Evolutionary conservation across 2,797 vertebrate species (phyloP).

Genomic region (Tokudaia muenninki): DNA sequence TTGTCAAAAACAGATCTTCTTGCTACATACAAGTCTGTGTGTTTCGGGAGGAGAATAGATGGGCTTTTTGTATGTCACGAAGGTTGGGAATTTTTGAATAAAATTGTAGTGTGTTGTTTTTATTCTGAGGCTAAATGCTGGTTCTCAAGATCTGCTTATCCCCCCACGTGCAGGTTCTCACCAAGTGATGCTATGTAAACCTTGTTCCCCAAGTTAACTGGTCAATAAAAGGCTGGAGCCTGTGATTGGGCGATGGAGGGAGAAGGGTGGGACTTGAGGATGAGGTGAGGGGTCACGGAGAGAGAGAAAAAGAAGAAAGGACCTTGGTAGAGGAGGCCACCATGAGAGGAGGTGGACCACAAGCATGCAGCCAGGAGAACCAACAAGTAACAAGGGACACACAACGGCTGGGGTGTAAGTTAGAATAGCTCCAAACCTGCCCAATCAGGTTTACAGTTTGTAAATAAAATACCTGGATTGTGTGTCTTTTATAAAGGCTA

Average conservation of each 20-base stretch:
- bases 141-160: not conserved
- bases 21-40: not conserved
- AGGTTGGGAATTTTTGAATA: constrained; percentile 35
- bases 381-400: not conserved
- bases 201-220: not conserved
- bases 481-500: not conserved
- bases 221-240: not conserved
- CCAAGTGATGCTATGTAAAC: not conserved
- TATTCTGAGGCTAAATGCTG: not conserved
- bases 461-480: not conserved
- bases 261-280: not conserved
- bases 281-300: not conserved
- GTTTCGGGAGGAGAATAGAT: not conserved
- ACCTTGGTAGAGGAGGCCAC: rapidly evolving
- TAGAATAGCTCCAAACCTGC: not conserved
- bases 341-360: not conserved
- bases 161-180: not conserved
- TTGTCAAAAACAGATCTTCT: constrained; percentile 27
- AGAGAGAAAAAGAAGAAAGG: not conserved
- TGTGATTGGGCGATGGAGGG: not conserved
- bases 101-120: not conserved
- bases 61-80: not conserved
- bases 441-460: not conserved
- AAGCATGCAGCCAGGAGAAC: not conserved
- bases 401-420: not conserved